phyloP scores from a whole-genome alignment of 2,888 invertebrate genomes.

The Atrina japonica region DNA sequence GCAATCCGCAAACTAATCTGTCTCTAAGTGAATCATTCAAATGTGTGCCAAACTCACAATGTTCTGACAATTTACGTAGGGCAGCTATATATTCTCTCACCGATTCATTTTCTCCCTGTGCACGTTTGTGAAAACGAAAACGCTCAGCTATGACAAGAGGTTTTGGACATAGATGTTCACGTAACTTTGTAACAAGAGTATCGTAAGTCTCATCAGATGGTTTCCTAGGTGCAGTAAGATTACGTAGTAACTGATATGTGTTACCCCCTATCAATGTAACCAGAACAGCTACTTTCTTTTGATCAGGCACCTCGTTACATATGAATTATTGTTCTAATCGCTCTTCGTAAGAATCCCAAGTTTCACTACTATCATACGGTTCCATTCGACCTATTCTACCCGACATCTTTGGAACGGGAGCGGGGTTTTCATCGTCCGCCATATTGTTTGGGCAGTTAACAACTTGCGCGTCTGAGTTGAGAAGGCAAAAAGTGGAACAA shows the following conservation, averaged over 20 bases:
- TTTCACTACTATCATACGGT: conserved; percentile 4
- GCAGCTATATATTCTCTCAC: conserved; percentile 39
- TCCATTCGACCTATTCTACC: conserved; percentile 27
- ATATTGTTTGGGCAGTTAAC: too few relatives aligned
- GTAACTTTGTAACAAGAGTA: neutral
- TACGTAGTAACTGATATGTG: conserved; percentile 20
- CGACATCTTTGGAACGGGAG: too few relatives aligned
- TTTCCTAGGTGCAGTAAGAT: conserved; percentile 23
- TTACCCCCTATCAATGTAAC: conserved; percentile 24
- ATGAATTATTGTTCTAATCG: conserved; percentile 23
- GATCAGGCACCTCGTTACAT: conserved; percentile 18
- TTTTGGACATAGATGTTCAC: conserved; percentile 13
- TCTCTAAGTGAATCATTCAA: conserved; percentile 46
- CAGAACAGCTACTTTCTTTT: conserved; percentile 22
- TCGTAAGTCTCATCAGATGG: conserved; percentile 27
- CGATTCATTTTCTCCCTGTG: conserved; percentile 42
- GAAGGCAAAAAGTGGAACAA: too few relatives aligned
- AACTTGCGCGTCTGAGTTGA: too few relatives aligned
- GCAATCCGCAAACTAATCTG: conserved; percentile 50
- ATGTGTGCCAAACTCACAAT: conserved; percentile 47
- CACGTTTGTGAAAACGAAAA: conserved; percentile 49
- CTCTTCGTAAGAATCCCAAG: conserved; percentile 26
- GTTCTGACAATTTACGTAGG: conserved; percentile 43
- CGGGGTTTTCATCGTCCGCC: too few relatives aligned
- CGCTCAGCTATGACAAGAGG: conserved; percentile 42